These are phyloP conservation scores for Procavia capensis DNA, from an alignment of 2,113 vertebrate genomes.

Conservation along the genomic window DNA sequence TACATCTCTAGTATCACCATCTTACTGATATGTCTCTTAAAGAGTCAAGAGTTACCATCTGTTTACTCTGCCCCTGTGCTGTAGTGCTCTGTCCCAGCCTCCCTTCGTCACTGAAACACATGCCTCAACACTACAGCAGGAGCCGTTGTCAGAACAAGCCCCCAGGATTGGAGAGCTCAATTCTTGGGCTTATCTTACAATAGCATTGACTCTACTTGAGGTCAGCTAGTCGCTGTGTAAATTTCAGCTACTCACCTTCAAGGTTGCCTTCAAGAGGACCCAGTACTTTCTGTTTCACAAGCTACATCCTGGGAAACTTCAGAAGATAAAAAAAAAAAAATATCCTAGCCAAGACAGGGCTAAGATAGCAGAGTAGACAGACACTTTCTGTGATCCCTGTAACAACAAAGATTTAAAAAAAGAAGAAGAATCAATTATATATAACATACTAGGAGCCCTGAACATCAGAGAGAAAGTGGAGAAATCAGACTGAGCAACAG, in stretches of 20 bases:
- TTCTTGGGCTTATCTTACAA: background rate
- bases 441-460: too few relatives aligned
- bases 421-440: too few relatives aligned
- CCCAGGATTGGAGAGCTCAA: background rate
- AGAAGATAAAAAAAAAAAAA: too few relatives aligned
- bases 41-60: background rate
- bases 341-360: too few relatives aligned
- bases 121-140: background rate
- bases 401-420: too few relatives aligned
- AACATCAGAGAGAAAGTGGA: too few relatives aligned
- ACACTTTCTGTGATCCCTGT: too few relatives aligned
- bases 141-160: background rate
- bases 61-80: background rate
- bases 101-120: background rate
- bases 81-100: background rate
- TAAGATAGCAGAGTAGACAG: too few relatives aligned
- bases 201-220: background rate
- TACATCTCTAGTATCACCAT: background rate
- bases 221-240: background rate
- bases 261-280: background rate
- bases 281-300: background rate
- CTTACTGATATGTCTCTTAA: background rate
- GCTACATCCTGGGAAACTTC: background rate
- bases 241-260: background rate
- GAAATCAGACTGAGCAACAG: too few relatives aligned